Evolutionary conservation across 2,113 vertebrate genomes (phyloP).

Genomic region (Pelecanoides urinatrix): DNA sequence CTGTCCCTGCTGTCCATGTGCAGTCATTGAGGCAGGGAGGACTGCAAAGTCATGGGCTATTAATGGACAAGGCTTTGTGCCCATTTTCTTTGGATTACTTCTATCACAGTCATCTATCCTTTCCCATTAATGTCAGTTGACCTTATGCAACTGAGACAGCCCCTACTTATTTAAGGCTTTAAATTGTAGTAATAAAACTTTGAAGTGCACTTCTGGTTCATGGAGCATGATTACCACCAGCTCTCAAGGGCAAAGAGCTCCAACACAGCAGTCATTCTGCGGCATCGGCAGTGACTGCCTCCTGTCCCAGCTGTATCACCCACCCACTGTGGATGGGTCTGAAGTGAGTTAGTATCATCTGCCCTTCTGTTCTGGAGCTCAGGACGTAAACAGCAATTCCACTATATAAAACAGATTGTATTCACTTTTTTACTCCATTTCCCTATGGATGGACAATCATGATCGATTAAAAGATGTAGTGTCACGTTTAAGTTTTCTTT

Average conservation of each 20-base stretch:
- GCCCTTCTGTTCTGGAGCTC: not conserved
- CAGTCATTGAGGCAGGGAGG: not conserved
- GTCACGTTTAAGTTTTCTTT: not conserved
- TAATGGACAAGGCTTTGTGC: constrained; percentile 9
- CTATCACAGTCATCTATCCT: not conserved
- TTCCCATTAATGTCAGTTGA: constrained; percentile 18
- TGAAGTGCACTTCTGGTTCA: not conserved
- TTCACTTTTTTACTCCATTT: not conserved
- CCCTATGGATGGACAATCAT: not conserved
- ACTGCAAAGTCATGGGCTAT: constrained; percentile 12
- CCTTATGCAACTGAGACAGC: not conserved
- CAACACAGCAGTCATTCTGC: not conserved
- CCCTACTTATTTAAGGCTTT: constrained; percentile 4
- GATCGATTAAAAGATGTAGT: not conserved
- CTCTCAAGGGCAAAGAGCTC: constrained; percentile 21
- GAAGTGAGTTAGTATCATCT: not conserved
- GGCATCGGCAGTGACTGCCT: not conserved
- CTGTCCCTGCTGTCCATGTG: not conserved
- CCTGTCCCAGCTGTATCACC: not conserved
- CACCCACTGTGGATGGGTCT: not conserved
- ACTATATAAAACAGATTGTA: not conserved
- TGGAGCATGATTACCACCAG: not conserved
- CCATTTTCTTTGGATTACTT: not conserved
- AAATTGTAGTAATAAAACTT: constrained; percentile 14
- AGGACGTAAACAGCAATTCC: not conserved